A percentile compares a stretch with the other conserved stretches of the same genome.
These are phyloP conservation scores for Todiramphus chloris DNA, from an alignment of 2,113 vertebrate species.

Conservation along the genomic window DNA sequence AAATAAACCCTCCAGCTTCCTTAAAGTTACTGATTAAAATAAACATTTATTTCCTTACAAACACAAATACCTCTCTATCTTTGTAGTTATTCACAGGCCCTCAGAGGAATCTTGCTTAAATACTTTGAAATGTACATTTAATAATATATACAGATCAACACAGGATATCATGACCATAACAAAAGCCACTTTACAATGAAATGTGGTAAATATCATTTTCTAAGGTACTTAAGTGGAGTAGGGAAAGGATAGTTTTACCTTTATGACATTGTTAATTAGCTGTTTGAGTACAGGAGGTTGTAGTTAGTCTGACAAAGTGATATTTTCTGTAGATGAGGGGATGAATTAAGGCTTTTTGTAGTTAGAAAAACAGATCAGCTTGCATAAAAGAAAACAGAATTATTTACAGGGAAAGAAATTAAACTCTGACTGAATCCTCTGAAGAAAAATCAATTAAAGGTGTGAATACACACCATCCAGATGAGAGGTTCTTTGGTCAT, in stretches of 20 bases:
- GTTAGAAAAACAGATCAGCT: background rate
- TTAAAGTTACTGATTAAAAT: background rate
- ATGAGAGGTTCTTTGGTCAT: background rate
- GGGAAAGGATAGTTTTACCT: background rate
- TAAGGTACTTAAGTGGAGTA: background rate
- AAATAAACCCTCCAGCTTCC: background rate
- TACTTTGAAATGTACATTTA: background rate
- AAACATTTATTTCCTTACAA: background rate
- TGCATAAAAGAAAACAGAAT: background rate
- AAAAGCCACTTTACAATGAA: background rate
- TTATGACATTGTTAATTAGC: background rate
- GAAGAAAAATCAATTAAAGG: background rate
- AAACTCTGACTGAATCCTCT: background rate
- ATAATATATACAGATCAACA: background rate
- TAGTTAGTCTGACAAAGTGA: background rate
- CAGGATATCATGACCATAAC: background rate
- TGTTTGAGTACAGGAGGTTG: background rate
- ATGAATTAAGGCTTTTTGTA: background rate
- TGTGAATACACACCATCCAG: background rate
- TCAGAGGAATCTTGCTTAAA: background rate
- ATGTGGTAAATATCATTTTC: background rate
- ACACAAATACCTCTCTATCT: background rate
- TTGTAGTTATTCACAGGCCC: background rate
- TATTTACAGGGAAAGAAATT: background rate
- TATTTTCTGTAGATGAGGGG: background rate